A percentile compares a stretch with the other conserved stretches of the same genome.
phyloP scores from a whole-genome alignment of 2,888 invertebrate genomes.

The Papilio protenor region DNA sequence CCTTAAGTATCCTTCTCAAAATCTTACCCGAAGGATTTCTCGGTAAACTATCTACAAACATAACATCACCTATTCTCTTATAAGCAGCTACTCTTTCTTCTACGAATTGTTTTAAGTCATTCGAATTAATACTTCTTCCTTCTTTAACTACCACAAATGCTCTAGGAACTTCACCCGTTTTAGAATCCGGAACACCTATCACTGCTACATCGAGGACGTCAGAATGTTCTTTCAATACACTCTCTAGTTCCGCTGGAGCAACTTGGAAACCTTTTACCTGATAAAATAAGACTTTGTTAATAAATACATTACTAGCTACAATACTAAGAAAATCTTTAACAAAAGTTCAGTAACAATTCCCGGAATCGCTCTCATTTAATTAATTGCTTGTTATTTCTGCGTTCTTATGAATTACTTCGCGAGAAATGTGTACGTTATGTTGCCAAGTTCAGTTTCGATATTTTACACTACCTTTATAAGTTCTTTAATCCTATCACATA shows the following conservation, averaged over 20 bases:
- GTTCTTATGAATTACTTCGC: no score
- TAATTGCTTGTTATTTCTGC: no score
- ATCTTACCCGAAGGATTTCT: slow-evolving; percentile 91
- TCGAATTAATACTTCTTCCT: slow-evolving; percentile 68
- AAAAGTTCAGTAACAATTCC: no score
- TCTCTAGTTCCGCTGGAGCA: slow-evolving; percentile 95
- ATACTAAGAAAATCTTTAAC: background rate
- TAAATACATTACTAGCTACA: slow-evolving; percentile 62
- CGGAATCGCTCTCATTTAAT: no score
- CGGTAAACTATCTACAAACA: slow-evolving; percentile 87
- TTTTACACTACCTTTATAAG: slow-evolving; percentile 56
- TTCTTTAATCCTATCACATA: slow-evolving; percentile 43
- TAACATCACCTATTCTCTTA: slow-evolving; percentile 88
- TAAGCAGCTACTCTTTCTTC: slow-evolving; percentile 88
- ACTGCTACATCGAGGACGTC: slow-evolving; percentile 92
- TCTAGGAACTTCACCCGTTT: slow-evolving; percentile 89
- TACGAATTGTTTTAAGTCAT: slow-evolving; percentile 85
- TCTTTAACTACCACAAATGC: slow-evolving; percentile 87
- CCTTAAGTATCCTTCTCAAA: slow-evolving; percentile 84
- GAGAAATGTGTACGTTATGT: no score
- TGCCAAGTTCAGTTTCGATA: background rate
- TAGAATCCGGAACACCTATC: slow-evolving; percentile 87
- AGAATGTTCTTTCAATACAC: slow-evolving; percentile 87
- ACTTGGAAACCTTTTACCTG: slow-evolving; percentile 88
- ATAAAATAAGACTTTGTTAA: background rate